A percentile compares a stretch with the other conserved stretches of the same genome.
Evolutionary conservation across 2,888 invertebrate genomes (phyloP).

Genomic region (Cosmia pyralina): DNA sequence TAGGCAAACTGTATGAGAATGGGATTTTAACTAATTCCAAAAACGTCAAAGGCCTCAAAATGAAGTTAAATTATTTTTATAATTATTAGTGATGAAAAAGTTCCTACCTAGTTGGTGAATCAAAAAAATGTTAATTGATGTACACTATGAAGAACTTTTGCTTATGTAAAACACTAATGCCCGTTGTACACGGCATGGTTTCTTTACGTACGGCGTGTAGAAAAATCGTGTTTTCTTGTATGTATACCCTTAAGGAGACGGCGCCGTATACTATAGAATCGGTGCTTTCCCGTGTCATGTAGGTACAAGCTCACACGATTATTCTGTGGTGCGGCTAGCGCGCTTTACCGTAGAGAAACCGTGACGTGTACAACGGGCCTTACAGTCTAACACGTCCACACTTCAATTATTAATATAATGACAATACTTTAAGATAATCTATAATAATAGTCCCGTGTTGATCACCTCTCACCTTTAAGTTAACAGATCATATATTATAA

Average conservation of each 20-base stretch:
- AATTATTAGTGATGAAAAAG: not conserved
- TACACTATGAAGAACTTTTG: not conserved
- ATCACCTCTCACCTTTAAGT: constrained; percentile 56
- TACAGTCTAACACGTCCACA: not conserved
- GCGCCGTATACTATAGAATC: no score
- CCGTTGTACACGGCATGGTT: no score
- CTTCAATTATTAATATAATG: constrained; percentile 25
- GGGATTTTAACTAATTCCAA: not conserved
- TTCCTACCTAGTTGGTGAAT: no score
- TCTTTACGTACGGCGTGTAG: no score
- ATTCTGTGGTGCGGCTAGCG: no score
- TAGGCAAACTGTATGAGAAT: not conserved
- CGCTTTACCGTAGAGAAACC: no score
- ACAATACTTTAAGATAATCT: constrained; percentile 25
- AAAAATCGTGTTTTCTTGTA: no score
- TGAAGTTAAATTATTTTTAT: not conserved
- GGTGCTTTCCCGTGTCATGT: no score
- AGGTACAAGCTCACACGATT: no score
- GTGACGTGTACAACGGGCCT: not conserved
- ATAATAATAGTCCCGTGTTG: constrained; percentile 17
- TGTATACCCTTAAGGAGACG: no score
- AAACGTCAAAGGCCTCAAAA: not conserved
- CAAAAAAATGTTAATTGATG: not conserved
- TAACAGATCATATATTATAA: constrained; percentile 51
- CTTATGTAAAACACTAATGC: not conserved